These are phyloP conservation scores for Drosophila pseudotalamancana DNA, from an alignment of 2,888 invertebrate species.

Conservation along the genomic window DNA sequence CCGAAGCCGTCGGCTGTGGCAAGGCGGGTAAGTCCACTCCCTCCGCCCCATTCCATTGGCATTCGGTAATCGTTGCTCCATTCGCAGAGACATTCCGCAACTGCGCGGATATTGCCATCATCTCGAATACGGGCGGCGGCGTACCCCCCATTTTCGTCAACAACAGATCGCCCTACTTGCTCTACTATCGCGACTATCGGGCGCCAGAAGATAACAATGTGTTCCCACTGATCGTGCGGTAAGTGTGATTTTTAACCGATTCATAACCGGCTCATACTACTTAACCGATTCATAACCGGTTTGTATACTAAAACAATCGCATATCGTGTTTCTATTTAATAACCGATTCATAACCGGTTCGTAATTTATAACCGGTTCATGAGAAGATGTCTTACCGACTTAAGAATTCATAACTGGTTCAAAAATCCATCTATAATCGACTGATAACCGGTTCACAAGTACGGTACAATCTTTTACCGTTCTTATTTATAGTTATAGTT, in stretches of 20 bases:
- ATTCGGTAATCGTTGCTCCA: too few species aligned
- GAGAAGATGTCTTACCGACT: neutral
- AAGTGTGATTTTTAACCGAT: conserved; percentile 62
- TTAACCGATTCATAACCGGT: conserved; percentile 4
- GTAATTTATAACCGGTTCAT: neutral
- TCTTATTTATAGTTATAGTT: neutral
- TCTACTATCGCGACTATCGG: conserved; percentile 90
- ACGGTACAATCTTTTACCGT: neutral
- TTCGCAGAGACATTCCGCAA: conserved; percentile 92
- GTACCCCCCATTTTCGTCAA: conserved; percentile 89
- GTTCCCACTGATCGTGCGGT: conserved; percentile 91
- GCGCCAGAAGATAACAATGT: conserved; percentile 88
- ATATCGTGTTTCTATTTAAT: too few species aligned
- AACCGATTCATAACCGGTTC: neutral
- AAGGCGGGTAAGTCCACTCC: conserved; percentile 85
- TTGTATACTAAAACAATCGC: too few species aligned
- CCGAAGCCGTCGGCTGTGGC: conserved; percentile 95
- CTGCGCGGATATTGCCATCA: conserved; percentile 94
- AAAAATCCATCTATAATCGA: neutral
- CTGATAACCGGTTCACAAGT: neutral
- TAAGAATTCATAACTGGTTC: neutral
- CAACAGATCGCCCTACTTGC: conserved; percentile 89
- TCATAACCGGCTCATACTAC: neutral
- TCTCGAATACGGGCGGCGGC: conserved; percentile 91
- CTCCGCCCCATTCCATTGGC: too few species aligned